phyloP scores from a whole-genome alignment of 2,888 invertebrate genomes.

The Erebia epiphron region DNA sequence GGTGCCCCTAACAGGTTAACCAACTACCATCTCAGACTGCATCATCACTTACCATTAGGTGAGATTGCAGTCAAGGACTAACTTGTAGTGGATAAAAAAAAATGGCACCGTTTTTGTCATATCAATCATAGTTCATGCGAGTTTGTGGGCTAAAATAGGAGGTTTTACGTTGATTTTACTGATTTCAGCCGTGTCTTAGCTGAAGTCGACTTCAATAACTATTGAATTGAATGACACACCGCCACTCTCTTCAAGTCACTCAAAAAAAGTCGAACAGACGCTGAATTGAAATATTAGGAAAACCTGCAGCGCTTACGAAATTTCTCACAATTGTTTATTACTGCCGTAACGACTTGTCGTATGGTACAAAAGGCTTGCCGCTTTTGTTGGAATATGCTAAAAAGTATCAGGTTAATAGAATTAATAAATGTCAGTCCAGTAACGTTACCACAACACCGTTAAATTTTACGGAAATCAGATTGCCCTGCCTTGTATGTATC shows the following conservation, averaged over 20 bases:
- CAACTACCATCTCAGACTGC: too few species aligned
- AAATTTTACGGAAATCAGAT: constrained; percentile 19
- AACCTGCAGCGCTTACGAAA: too few species aligned
- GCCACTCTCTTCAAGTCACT: neutral
- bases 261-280: neutral
- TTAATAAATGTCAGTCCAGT: constrained; percentile 45
- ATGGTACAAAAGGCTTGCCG: constrained; percentile 15
- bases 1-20: too few species aligned
- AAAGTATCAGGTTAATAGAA: constrained; percentile 50
- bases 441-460: constrained; percentile 11
- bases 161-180: too few species aligned
- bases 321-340: neutral
- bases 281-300: too few species aligned
- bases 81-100: too few species aligned
- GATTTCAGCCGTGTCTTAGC: too few species aligned
- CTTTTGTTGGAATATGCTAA: constrained; percentile 50
- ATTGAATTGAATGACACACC: neutral
- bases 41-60: too few species aligned
- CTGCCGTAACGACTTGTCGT: constrained; percentile 4
- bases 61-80: too few species aligned
- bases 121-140: too few species aligned
- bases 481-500: neutral
- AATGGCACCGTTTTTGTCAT: too few species aligned
- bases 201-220: neutral
- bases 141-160: too few species aligned